Conservation (phyloP, 2,888 invertebrate genomes). For the Drosophila emarginata region DNA sequence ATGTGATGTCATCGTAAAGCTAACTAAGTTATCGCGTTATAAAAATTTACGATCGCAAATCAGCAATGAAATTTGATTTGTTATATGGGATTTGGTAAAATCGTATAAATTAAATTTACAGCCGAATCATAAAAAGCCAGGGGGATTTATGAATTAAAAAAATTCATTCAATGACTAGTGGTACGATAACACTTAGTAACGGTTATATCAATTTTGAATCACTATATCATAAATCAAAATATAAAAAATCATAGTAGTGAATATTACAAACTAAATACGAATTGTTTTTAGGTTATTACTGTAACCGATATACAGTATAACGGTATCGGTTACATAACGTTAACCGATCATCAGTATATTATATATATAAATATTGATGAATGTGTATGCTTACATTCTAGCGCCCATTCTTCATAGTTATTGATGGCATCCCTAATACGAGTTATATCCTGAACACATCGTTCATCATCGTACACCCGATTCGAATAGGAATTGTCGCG, state of each 20-base stretch:
- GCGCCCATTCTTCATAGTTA: conserved; percentile 79
- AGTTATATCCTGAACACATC: conserved; percentile 68
- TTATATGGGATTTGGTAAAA: neutral
- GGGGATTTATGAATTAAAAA: conserved; percentile 24
- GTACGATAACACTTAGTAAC: no score
- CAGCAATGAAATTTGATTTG: conserved; percentile 11
- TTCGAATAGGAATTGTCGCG: conserved; percentile 10
- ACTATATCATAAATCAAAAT: no score
- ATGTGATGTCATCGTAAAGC: neutral
- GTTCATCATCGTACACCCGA: conserved; percentile 43
- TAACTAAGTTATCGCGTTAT: conserved; percentile 19
- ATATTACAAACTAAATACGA: no score
- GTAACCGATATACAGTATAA: neutral
- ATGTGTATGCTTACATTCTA: conserved; percentile 76
- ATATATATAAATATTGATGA: neutral
- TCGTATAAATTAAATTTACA: conserved; percentile 14
- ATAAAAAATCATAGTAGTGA: no score
- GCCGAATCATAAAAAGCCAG: neutral
- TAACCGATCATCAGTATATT: neutral
- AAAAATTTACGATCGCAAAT: neutral
- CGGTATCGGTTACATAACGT: neutral
- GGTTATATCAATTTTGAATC: no score
- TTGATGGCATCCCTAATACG: conserved; percentile 66
- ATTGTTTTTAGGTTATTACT: no score
- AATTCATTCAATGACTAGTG: no score